Conservation (phyloP, 1,140 invertebrate genomes). For the Idris sp. region DNA sequence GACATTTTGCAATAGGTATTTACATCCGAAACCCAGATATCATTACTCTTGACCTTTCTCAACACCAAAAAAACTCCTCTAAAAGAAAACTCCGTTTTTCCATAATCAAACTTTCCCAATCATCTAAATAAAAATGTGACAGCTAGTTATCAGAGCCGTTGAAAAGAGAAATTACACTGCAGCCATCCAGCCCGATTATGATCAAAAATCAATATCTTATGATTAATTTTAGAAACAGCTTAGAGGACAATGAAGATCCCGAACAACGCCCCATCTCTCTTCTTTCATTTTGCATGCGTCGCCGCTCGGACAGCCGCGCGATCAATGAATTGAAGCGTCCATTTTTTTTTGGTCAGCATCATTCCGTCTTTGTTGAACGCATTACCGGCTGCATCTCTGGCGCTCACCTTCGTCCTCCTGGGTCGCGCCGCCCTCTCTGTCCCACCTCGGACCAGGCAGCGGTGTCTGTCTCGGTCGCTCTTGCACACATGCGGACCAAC, state of each 20-base stretch:
- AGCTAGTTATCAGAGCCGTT: not conserved
- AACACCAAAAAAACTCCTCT: too few species aligned
- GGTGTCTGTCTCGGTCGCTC: conserved; percentile 39
- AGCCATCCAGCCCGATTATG: too few species aligned
- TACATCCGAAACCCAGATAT: too few species aligned
- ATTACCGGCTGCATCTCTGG: conserved; percentile 65
- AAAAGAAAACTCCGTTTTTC: too few species aligned
- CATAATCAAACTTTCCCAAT: too few species aligned
- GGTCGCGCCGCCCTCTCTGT: conserved; percentile 61
- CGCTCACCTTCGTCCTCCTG: conserved; percentile 66
- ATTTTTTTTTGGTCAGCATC: conserved; percentile 76
- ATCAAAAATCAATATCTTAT: conserved; percentile 13
- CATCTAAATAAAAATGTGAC: too few species aligned
- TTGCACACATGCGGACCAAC: conserved; percentile 54
- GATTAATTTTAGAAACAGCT: conserved; percentile 16
- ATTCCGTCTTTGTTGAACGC: conserved; percentile 64
- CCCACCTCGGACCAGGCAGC: conserved; percentile 44
- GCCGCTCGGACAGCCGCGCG: conserved; percentile 74
- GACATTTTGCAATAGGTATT: conserved; percentile 42
- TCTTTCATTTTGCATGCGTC: conserved; percentile 75
- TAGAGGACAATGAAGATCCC: conserved; percentile 69
- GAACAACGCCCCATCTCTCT: conserved; percentile 72
- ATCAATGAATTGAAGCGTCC: conserved; percentile 79
- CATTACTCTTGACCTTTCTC: conserved; percentile 11
- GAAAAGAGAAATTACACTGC: too few species aligned